Base-by-base conservation (phyloP, 2,888 invertebrate genomes). In the Yponomeuta plumbellus region DNA sequence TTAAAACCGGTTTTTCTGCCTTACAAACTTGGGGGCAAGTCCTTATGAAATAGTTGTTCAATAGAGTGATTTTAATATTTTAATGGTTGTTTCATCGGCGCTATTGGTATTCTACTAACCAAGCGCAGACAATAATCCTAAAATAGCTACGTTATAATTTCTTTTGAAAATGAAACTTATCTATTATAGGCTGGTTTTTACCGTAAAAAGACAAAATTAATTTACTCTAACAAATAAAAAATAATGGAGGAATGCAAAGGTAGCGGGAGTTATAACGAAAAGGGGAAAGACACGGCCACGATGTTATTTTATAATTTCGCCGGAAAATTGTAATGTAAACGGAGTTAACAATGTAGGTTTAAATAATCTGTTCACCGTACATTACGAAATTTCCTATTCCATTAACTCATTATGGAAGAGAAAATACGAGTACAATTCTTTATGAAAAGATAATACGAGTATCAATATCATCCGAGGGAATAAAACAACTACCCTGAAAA, bases 281-380 rank as follows among this genome's bases (percentile, higher is more conserved):
- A 62, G 20, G 21, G 62, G 20, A 6, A 34, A 11, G 26, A 62
- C 40, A 62, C 23, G 62, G 23, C 34, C 17, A 26, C 39, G 13
- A 64, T 64, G 44, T 64, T 64, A 64, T 66, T 69, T 70, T 72
- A 70, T 69, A 44, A 71, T 71, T 72, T 68, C 67, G 68, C 66
- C 67, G 69, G 72, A 72, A 72, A 71, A 52, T 72, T 52, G 17
- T 52, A 52, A 52, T 5, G 44, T 52, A 52, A 52, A 52, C 44
- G 10, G 44, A 52, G 44, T 17, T 2, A 52, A 52, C 44, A 5
- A 52, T 17, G 44, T 17, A 2, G 3, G 68, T 64, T 44, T 40
- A 21, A 40, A 64, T 64, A 64, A 64, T 44, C 23, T 17, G 44
- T 6, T 21, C 22, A 64, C 39, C 20, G 23, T 52, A 64, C 22